These are phyloP conservation scores for Epicampocera succincta DNA, from an alignment of 2,888 invertebrate genomes.

Conservation along the genomic window DNA sequence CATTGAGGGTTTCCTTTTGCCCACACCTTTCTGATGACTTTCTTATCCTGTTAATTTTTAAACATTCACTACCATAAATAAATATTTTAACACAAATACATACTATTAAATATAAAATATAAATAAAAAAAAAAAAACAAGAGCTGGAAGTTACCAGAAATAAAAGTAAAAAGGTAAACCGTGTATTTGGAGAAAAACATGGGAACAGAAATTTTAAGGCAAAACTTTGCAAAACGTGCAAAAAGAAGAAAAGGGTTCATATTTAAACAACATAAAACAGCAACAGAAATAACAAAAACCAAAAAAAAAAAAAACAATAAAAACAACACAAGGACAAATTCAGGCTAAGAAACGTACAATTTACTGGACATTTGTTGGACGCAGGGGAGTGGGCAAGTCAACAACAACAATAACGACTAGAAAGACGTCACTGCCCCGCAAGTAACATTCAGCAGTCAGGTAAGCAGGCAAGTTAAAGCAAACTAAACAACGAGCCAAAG, in stretches of 20 bases:
- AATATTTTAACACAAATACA: conserved; percentile 52
- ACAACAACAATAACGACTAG: conserved; percentile 33
- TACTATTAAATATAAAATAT: conserved; percentile 64
- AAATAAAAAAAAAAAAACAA: conserved; percentile 39
- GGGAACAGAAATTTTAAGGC: conserved; percentile 50
- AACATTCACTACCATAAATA: conserved; percentile 24
- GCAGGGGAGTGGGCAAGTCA: conserved; percentile 39
- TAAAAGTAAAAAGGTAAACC: conserved; percentile 37
- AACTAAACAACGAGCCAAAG: conserved; percentile 29
- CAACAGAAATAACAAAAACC: conserved; percentile 24
- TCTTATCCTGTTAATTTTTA: background rate
- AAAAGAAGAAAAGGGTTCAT: conserved; percentile 16
- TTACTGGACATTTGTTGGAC: conserved; percentile 74
- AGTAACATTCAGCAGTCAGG: conserved; percentile 18
- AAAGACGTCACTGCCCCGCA: conserved; percentile 36
- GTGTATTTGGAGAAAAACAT: conserved; percentile 14
- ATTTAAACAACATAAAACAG: conserved; percentile 39
- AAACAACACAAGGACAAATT: conserved; percentile 8
- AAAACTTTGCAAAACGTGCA: conserved; percentile 8
- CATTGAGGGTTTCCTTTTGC: too few relatives aligned
- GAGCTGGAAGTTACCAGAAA: conserved; percentile 34
- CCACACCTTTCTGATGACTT: background rate
- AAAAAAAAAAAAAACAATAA: conserved; percentile 6
- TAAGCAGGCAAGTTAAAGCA: conserved; percentile 31
- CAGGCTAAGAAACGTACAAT: conserved; percentile 52